Base-by-base conservation (phyloP, 2,797 vertebrate species). In the Rhabdomys pumilio region DNA sequence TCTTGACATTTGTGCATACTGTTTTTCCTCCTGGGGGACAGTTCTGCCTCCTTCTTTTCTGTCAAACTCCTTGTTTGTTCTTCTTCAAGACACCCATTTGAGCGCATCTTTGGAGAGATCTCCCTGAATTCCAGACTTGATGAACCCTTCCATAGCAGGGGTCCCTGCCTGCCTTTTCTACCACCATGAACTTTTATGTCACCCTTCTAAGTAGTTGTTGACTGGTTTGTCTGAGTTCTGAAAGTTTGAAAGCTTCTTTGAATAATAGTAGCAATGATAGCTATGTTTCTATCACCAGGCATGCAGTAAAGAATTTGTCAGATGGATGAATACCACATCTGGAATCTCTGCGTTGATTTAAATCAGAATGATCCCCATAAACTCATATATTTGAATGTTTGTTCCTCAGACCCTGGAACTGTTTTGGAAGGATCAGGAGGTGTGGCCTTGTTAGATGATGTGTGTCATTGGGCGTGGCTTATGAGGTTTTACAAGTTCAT, bases 81-180 rank as follows among this genome's bases (percentile, higher is more conserved):
- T 92, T 87, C 50, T 90, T 89, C 15, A 31, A 31, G 38, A n/a
- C 1, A 69, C 20, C 41, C 47, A 1, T 38, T 7, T 61, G 65
- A 73, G 50, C 13, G 11, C 11, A 26, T 22, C 13, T 13, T 61
- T 75, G 38, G 84, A 55, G 22, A 85, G 7, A 44, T 9, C 19
- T 26, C 26, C n/a, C 84, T 31, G 67, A 73, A 93, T 61, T 73
- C 19, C 8, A 67, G 34, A 80, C 29, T 61, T 34, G 38, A 41
- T 57, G 55, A 82, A 24, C 15, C 44, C 6, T 14, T 2, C 34
- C 17, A 13, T 5, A 6, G 26, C 4, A 22, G 24, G 34, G 61
- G 31, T 17, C 86, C 31, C 34, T 11, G 17, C 15, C 4, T 6
- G 26, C 29, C 34, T 7, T 3, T 2, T 0, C 10, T 81, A 65